Evolutionary conservation across 2,888 invertebrate genomes (phyloP), one percentile per base, ranked within the genome.

Genomic region (Patella depressa): DNA sequence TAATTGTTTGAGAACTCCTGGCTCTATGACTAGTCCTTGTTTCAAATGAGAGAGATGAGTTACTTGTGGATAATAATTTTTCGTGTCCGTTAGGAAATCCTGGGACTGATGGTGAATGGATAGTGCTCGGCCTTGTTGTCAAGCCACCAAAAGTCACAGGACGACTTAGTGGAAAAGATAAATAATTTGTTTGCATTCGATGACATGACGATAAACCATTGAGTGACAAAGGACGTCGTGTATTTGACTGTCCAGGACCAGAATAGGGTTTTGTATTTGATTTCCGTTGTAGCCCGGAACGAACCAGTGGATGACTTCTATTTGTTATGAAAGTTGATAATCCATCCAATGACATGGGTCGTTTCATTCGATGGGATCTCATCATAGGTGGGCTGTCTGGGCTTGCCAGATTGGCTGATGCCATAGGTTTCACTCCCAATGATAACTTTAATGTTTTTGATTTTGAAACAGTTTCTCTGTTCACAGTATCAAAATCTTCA

Each of bases 161-260:
- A 14, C 77, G 77, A n/a, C 77, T 75, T 15, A 79, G 72, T 17
- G 77, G 73, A 34, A 79, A 71, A 29, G 77, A 72, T 24, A 77
- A 77, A 12, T 74, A 73, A 70, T 77, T 73, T 12, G 79, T 70
- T 75, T 72, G 72, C 75, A 76, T 73, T 15, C 79, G 72, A 45
- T 77, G 70, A 70, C 74, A 73, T 34, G 79, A 79, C 7, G 77
- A 70, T 55, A 79, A 24, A 12, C 65, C 65, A 24, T 65, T 65
- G 19, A 65, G 65, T 65, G 65, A 65, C 65, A 65, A 65, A 24
- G 65, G 65, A 7, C 65, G 65, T 17, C 65, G 65, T 24, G 24
- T 65, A 24, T 65, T 65, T 65, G 65, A 65, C 24, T 65, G 65
- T 65, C 65, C 65, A 65, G 65, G 14, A 19, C 65, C 65, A 24